phyloP scores from a whole-genome alignment of 2,113 vertebrate genomes.

The Orthonyx spaldingii region DNA sequence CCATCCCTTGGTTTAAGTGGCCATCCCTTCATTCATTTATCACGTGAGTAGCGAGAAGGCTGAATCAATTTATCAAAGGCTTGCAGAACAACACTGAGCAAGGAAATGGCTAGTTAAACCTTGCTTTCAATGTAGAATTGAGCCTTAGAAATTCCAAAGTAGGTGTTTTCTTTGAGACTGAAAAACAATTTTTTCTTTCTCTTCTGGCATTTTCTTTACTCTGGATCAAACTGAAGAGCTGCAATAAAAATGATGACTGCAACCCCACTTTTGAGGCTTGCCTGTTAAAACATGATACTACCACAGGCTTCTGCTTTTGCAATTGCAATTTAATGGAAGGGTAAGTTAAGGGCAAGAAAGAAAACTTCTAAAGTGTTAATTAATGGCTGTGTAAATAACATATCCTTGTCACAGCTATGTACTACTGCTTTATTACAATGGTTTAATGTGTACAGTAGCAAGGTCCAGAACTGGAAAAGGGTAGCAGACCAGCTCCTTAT shows the following conservation, averaged over 20 bases:
- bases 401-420: not conserved
- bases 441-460: not conserved
- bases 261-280: not conserved
- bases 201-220: not conserved
- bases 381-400: not conserved
- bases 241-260: not conserved
- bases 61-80: slow-evolving; percentile 25
- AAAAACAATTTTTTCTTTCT: not conserved
- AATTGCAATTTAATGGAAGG: not conserved
- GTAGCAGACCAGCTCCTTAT: not conserved
- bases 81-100: not conserved
- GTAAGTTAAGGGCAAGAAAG: not conserved
- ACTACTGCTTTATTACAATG: not conserved
- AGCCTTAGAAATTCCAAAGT: not conserved
- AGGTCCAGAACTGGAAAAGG: not conserved
- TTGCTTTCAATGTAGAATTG: not conserved
- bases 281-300: not conserved
- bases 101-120: not conserved
- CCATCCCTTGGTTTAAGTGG: not conserved
- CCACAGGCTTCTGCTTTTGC: not conserved
- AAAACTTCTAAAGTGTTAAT: not conserved
- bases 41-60: not conserved
- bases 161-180: not conserved
- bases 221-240: not conserved
- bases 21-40: not conserved